phyloP scores from a whole-genome alignment of 64 coral and sea anemone genomes.

The Pocillopora verrucosa region DNA sequence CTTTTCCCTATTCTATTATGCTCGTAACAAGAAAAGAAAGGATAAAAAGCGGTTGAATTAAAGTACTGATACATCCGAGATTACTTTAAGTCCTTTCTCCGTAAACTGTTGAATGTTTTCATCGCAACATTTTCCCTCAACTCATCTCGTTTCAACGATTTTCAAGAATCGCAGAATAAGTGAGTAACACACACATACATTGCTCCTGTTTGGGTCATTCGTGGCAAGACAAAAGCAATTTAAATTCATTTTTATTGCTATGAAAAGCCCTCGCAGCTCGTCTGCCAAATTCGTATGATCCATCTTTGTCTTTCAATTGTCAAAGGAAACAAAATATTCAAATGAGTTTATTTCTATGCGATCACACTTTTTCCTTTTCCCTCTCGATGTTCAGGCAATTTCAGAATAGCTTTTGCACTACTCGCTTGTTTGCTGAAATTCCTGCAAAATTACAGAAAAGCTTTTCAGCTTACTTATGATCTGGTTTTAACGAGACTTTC shows the following conservation, averaged over 20 bases:
- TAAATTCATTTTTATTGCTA: slow-evolving; percentile 19
- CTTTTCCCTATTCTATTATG: too few relatives aligned
- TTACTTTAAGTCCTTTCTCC: too few relatives aligned
- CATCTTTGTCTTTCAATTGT: not conserved
- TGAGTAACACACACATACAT: not conserved
- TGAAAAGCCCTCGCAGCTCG: not conserved
- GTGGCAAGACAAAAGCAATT: not conserved
- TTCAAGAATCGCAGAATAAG: not conserved
- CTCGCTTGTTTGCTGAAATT: not conserved
- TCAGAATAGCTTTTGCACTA: not conserved
- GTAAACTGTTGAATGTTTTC: too few relatives aligned
- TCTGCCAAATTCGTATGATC: not conserved
- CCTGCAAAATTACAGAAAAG: not conserved
- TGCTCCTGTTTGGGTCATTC: not conserved
- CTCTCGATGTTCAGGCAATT: not conserved
- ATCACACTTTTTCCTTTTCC: not conserved
- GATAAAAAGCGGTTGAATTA: too few relatives aligned
- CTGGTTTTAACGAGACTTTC: not conserved
- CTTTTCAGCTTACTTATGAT: not conserved
- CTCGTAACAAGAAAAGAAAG: too few relatives aligned
- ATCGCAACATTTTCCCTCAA: too few relatives aligned
- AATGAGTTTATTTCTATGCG: not conserved
- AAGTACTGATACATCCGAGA: too few relatives aligned
- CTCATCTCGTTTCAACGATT: too few relatives aligned
- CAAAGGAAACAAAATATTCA: slow-evolving; percentile 23